Conservation (phyloP, 1,140 invertebrate species). For the Meloidogyne chitwoodi region DNA sequence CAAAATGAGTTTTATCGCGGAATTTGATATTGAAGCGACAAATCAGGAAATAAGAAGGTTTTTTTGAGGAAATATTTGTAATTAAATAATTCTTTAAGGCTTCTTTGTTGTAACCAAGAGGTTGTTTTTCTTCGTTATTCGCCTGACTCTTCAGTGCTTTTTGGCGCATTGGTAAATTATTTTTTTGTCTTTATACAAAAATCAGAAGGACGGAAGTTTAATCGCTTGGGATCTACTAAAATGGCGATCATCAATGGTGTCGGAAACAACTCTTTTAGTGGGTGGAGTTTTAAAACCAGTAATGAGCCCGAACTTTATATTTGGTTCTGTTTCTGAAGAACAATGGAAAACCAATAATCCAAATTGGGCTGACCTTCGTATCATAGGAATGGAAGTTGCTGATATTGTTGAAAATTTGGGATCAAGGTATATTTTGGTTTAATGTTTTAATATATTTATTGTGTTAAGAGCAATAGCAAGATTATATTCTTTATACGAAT, state of each 20-base stretch:
- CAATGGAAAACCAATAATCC: not conserved
- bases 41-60: not conserved
- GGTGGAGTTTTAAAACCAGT: not conserved
- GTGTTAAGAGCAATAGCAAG: not conserved
- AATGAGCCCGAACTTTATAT: not conserved
- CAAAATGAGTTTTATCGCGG: conserved; percentile 13
- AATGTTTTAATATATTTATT: not conserved
- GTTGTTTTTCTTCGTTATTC: conserved; percentile 1
- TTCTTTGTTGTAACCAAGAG: conserved; percentile 6
- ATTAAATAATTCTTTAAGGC: not conserved
- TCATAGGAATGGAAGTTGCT: not conserved
- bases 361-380: not conserved
- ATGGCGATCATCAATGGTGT: not conserved
- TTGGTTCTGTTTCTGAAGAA: not conserved
- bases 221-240: conserved; percentile 5
- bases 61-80: not conserved
- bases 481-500: not conserved
- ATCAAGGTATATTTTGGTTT: not conserved
- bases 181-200: not conserved
- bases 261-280: not conserved
- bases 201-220: conserved; percentile 12
- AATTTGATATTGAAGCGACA: not conserved
- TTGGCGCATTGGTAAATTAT: conserved; percentile 11
- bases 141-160: not conserved
- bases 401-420: not conserved